Base-by-base conservation (phyloP, 2,113 vertebrate species). In the Monopterus albus region DNA sequence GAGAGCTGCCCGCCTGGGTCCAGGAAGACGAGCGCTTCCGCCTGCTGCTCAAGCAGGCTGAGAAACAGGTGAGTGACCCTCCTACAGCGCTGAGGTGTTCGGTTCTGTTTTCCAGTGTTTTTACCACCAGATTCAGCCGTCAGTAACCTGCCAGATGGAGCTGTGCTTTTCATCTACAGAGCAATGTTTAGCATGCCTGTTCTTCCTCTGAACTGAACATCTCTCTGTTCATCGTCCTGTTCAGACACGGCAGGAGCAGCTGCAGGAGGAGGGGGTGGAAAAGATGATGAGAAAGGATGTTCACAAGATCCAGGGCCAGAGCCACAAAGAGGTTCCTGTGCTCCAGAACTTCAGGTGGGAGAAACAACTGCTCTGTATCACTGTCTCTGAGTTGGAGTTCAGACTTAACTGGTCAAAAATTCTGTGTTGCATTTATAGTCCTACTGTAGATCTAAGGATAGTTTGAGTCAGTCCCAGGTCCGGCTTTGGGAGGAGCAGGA, bases 261-360 rank as follows among this genome's bases (percentile, higher is more conserved):
- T 91, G 76, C 94, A 95, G 67, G 96, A 97, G 83, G 92, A 95
- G 28, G 89, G 94, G 72, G 94, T 97, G 0, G 95, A 98, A 87
- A 97, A 95, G 91, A 96, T 98, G 96, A 95, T 99, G 97, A 93
- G 94, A 70, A 99, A 98, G 91, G 97, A 98, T 0, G 96, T 99
- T 40, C 95, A 96, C 86, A 94, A 96, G 87, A 95, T 99, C 75
- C 90, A 96, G 46, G 96, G 95, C 20, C 97, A 96, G 90, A 97
- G 94, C 88, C 90, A 94, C 36, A 97, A 96, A 73, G 97, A 98
- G 81, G 95, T 95, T 23, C 91, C 95, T 0, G 96, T 98, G 89
- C 93, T 99, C 11, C 98, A 97, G 90, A 97, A 94, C 51, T 99
- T 99, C 94, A 95, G 97, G 98, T 99, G 77, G 51, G 81, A 20